Evolutionary conservation across 2,888 invertebrate genomes (phyloP).

Genomic region (Saturnia japonica): DNA sequence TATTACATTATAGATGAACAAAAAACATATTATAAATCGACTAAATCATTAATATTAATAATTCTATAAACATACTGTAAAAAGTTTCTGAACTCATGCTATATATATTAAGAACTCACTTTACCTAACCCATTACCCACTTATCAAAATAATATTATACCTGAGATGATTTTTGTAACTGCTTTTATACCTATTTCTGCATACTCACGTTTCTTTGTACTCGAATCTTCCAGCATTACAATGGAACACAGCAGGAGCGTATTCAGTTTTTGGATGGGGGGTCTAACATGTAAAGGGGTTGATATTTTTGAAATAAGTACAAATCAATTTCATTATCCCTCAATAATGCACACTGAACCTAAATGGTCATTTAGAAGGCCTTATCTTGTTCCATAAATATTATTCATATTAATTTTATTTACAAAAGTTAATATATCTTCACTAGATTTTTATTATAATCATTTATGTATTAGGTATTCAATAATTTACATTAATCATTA

Average conservation of each 20-base stretch:
- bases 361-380: not conserved
- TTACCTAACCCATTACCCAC: not conserved
- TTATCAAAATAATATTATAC: not conserved
- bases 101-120: not conserved
- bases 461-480: not conserved
- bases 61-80: not conserved
- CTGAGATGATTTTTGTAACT: not conserved
- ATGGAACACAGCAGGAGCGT: not conserved
- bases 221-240: constrained; percentile 8
- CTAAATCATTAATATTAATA: too few relatives aligned
- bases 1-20: too few relatives aligned
- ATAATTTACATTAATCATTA: not conserved
- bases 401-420: not conserved
- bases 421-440: not conserved
- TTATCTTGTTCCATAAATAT: not conserved
- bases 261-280: not conserved
- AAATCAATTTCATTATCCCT: not conserved
- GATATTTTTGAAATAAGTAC: not conserved
- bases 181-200: not conserved
- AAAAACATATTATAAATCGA: too few relatives aligned
- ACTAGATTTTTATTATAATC: not conserved
- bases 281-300: not conserved
- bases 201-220: not conserved
- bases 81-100: not conserved
- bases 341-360: not conserved